phyloP scores from a whole-genome alignment of 1,140 invertebrate genomes.

The Scaptomyza hsui region DNA sequence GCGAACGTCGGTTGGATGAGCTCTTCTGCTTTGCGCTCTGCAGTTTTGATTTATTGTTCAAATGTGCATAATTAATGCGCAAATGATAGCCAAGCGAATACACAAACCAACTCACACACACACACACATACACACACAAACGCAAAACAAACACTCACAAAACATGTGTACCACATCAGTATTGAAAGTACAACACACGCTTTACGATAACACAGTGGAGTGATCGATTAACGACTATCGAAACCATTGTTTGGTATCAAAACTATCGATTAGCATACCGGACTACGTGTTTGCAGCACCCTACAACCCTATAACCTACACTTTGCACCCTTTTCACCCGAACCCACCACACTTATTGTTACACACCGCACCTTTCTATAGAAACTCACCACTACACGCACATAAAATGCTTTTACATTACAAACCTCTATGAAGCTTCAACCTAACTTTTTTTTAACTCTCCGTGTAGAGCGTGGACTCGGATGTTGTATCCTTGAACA shows the following conservation, averaged over 20 bases:
- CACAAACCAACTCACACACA: constrained; percentile 15
- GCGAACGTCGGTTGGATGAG: not conserved
- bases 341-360: not conserved
- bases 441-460: not conserved
- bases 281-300: not conserved
- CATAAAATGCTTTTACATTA: not conserved
- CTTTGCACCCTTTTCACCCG: too few relatives aligned
- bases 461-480: constrained; percentile 89
- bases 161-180: too few relatives aligned
- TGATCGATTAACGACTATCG: too few relatives aligned
- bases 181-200: too few relatives aligned
- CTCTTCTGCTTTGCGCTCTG: constrained; percentile 19
- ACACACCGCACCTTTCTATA: not conserved
- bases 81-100: constrained; percentile 64
- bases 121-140: constrained; percentile 2
- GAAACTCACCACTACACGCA: constrained; percentile 15
- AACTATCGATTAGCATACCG: too few relatives aligned
- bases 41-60: constrained; percentile 78
- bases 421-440: not conserved
- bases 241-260: too few relatives aligned
- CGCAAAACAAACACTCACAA: not conserved
- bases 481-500: constrained; percentile 88
- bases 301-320: constrained; percentile 6
- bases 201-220: too few relatives aligned
- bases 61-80: constrained; percentile 77